Conservation (phyloP, 2,888 invertebrate species). For the Eurois occulta region DNA sequence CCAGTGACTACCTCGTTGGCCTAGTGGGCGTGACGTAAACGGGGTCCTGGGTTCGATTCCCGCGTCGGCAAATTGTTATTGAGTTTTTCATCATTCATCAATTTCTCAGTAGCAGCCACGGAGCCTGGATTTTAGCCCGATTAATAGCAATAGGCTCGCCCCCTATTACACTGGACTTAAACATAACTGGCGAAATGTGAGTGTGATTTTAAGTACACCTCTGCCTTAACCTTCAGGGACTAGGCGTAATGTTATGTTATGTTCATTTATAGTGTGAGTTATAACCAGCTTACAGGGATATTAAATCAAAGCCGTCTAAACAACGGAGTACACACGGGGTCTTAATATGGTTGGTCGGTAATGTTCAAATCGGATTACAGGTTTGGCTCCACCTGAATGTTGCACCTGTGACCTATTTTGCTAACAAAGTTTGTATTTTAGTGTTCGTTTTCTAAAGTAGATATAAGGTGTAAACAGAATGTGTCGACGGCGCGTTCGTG, state of each 20-base stretch:
- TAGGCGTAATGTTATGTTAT: background rate
- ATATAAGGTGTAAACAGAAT: no score
- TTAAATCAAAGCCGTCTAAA: background rate
- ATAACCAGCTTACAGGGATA: background rate
- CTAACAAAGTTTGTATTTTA: background rate
- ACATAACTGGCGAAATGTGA: background rate
- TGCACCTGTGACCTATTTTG: background rate
- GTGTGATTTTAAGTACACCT: background rate
- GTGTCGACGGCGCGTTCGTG: no score
- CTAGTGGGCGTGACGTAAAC: no score
- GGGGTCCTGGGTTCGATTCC: no score
- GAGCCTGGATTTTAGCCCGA: no score
- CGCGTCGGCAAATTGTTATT: no score
- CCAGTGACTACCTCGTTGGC: no score
- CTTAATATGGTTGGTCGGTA: background rate
- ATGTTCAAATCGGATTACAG: background rate
- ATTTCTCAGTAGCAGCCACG: no score
- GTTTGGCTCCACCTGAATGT: background rate
- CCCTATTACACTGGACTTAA: background rate
- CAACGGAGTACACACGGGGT: no score
- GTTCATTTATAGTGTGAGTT: background rate
- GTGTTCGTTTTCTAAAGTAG: no score
- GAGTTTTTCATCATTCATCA: no score
- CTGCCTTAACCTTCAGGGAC: background rate
- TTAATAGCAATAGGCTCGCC: background rate